phyloP scores from a whole-genome alignment of 2,113 vertebrate species.

The Coptodon rendalli region DNA sequence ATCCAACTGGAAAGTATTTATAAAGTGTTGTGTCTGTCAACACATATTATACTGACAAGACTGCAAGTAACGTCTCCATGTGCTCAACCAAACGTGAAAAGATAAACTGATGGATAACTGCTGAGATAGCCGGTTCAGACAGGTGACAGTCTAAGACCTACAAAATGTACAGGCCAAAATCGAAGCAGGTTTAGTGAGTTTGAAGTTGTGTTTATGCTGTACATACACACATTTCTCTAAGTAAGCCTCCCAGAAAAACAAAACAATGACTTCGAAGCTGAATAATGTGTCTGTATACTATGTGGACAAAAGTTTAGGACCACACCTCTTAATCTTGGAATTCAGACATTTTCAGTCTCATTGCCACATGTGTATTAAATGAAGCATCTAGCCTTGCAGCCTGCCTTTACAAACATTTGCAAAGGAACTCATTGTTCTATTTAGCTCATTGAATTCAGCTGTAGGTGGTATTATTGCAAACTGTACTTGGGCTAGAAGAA shows the following conservation, averaged over 20 bases:
- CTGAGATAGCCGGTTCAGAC: conserved; percentile 28
- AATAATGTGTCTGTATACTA: conserved; percentile 51
- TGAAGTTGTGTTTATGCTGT: not conserved
- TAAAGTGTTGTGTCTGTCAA: not conserved
- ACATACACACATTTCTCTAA: conserved; percentile 50
- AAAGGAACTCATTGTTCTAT: not conserved
- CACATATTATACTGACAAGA: not conserved
- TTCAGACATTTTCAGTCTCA: not conserved
- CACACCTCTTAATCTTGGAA: not conserved
- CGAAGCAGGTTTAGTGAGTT: not conserved
- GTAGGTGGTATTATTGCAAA: not conserved
- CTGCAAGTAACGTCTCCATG: not conserved
- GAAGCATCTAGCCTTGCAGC: not conserved
- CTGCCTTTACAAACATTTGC: not conserved
- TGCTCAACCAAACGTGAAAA: conserved; percentile 41
- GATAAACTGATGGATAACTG: conserved; percentile 45
- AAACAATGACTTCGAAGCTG: conserved; percentile 43
- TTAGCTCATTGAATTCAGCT: not conserved
- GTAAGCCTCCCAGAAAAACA: conserved; percentile 67
- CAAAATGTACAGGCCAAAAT: not conserved
- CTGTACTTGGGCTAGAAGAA: not conserved
- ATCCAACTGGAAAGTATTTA: not conserved
- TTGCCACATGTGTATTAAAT: not conserved
- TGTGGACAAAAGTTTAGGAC: not conserved
- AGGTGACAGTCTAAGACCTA: not conserved